Base-by-base conservation (phyloP, 37 sponge, comb jelly and placozoan genomes). In the Bolinopsis microptera region DNA sequence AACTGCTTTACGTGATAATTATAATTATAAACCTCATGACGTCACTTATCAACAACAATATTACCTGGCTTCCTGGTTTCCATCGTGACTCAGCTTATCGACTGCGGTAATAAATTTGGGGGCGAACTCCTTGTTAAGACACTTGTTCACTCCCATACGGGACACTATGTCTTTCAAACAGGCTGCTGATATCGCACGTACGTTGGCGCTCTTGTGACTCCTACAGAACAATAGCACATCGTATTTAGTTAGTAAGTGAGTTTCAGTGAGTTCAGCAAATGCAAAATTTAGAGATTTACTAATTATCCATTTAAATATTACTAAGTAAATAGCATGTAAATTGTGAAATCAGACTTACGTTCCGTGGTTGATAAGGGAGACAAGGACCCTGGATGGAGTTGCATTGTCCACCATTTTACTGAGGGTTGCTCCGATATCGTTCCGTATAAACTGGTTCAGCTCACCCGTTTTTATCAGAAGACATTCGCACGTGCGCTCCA, bases 371-470 rank as follows among this genome's bases (percentile, higher is more conserved):
- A 86, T 28, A 39, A 86, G 90, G 39, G 90, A 40, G 61, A 34
- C 5, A 24, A 86, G 90, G 36, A 41, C 90, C 26, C 90, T 35
- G 41, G 25, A 22, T 0, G 90, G 90, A 24, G 90, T 86, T 16
- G n/a, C 90, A 39, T 86, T 28, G 8, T 86, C 90, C 26, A 86
- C 61, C 23, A 86, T 27, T 26, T 40, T 86, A 39, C 48, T 26
- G 26, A 86, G 90, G 2, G 61, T 86, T 1, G 36, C 61, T 24
- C 38, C 41, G 2, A 86, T 86, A 34, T 86, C 90, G 39, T 86
- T 86, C 90, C 90, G 40, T 16, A 86, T 86, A 38, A 86, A 86
- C 24, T 86, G 41, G 90, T 86, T 86, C 18, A 33, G 41, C n/a
- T 86, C 90, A 18, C 61, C 90, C 0, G 90, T 24, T 30, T 86